Evolutionary conservation across 2,113 vertebrate genomes (phyloP).

Genomic region (Nyctibius bracteatus): DNA sequence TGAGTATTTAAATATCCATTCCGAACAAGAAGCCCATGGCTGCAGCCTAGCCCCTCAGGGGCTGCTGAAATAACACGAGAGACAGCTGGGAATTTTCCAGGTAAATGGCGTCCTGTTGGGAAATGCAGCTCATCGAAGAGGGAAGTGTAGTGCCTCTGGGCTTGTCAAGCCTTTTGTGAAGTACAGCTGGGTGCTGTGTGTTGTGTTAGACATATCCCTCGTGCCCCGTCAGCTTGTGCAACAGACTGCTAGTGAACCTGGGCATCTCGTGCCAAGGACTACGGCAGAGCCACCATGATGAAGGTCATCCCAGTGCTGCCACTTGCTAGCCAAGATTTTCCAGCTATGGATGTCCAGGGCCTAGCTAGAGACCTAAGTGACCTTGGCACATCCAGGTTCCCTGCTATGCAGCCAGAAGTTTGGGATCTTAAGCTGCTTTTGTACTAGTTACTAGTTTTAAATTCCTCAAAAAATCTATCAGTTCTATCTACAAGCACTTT

Average conservation of each 20-base stretch:
- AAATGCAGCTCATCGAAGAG: not conserved
- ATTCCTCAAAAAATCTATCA: not conserved
- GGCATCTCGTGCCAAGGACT: not conserved
- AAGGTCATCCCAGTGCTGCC: not conserved
- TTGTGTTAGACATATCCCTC: not conserved
- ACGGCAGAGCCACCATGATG: fast-evolving
- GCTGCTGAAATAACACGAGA: not conserved
- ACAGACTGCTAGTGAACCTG: not conserved
- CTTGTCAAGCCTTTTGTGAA: not conserved
- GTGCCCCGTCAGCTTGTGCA: fast-evolving
- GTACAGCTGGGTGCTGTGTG: not conserved
- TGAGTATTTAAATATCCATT: not conserved
- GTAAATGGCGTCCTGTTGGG: not conserved
- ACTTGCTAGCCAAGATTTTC: not conserved
- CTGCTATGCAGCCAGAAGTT: not conserved
- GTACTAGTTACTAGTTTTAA: not conserved
- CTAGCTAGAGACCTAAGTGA: not conserved
- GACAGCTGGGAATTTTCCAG: not conserved
- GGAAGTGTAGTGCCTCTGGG: not conserved
- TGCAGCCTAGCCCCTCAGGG: not conserved
- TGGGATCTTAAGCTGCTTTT: not conserved
- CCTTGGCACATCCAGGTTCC: not conserved
- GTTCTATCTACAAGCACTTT: not conserved
- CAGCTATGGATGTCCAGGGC: not conserved
- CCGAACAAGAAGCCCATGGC: not conserved